These are phyloP conservation scores for Drosophila neonasuta DNA, from an alignment of 2,888 invertebrate genomes.

Conservation along the genomic window DNA sequence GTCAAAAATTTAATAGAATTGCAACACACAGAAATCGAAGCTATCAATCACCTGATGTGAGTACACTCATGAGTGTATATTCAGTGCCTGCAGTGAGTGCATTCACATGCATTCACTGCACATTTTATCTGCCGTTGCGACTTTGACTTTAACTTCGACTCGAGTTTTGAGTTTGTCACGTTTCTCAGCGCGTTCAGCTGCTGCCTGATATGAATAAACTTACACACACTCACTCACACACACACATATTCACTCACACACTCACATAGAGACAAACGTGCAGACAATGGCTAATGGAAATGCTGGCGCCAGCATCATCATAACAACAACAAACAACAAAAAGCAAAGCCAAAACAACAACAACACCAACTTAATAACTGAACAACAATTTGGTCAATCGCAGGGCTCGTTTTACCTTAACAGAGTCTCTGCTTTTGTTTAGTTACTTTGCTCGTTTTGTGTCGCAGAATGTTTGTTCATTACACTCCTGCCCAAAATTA, in stretches of 20 bases:
- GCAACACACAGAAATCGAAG: too few relatives aligned
- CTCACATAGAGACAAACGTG: not conserved
- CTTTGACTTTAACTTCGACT: not conserved
- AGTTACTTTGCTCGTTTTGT: not conserved
- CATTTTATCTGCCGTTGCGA: not conserved
- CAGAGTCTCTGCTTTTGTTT: not conserved
- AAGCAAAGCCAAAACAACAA: slow-evolving; percentile 2
- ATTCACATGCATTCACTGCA: slow-evolving; percentile 3
- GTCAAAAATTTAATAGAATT: too few relatives aligned
- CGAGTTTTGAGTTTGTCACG: slow-evolving; percentile 17
- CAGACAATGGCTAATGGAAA: slow-evolving; percentile 25
- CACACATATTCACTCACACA: not conserved
- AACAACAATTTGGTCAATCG: slow-evolving; percentile 39
- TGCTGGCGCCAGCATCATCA: slow-evolving; percentile 66
- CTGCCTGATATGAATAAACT: not conserved
- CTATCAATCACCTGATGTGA: not conserved
- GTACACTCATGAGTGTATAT: not conserved
- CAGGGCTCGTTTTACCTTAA: slow-evolving; percentile 15
- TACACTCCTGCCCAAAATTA: too few relatives aligned
- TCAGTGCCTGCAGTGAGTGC: not conserved
- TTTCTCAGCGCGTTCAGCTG: not conserved
- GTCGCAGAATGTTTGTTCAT: slow-evolving; percentile 44
- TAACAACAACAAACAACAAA: slow-evolving; percentile 15
- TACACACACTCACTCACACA: not conserved
- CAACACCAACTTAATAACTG: slow-evolving; percentile 34